These are phyloP conservation scores for Danio tinwini DNA, from an alignment of 2,797 vertebrate species.

Conservation along the genomic window DNA sequence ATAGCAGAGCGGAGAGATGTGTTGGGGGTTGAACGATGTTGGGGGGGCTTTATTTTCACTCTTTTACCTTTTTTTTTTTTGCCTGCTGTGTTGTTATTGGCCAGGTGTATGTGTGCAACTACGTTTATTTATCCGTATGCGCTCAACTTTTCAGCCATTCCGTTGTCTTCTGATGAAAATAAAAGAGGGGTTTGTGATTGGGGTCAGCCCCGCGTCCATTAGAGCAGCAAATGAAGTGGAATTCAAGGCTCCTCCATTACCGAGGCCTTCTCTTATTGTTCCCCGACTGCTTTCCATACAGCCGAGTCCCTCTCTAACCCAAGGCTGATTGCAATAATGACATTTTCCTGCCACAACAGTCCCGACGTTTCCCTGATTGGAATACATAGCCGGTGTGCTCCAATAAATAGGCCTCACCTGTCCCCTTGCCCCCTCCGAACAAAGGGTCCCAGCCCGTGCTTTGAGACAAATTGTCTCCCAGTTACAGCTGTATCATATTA, in stretches of 20 bases:
- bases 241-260: slow-evolving; percentile 82
- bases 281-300: slow-evolving; percentile 67
- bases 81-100: slow-evolving; percentile 53
- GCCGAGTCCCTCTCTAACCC: slow-evolving; percentile 68
- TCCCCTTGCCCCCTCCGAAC: slow-evolving; percentile 40
- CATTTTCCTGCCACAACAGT: slow-evolving; percentile 77
- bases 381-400: slow-evolving; percentile 72
- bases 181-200: slow-evolving; percentile 85
- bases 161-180: slow-evolving; percentile 75
- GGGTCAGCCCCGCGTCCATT: slow-evolving; percentile 88
- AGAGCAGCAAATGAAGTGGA: slow-evolving; percentile 81
- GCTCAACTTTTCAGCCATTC: slow-evolving; percentile 80
- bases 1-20: slow-evolving; percentile 75
- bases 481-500: slow-evolving; percentile 62
- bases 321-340: slow-evolving; percentile 80
- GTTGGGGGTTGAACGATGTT: slow-evolving; percentile 43
- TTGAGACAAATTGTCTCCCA: slow-evolving; percentile 58
- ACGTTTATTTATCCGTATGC: slow-evolving; percentile 52
- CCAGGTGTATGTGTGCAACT: slow-evolving; percentile 37
- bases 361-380: slow-evolving; percentile 72
- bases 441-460: slow-evolving; percentile 49
- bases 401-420: slow-evolving; percentile 67
- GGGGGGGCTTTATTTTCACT: slow-evolving; percentile 47
- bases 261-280: slow-evolving; percentile 72
- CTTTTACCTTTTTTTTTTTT: slow-evolving; percentile 52